Percentiles rank a stretch among this genome's conserved stretches.
These are phyloP conservation scores for Ataeniobius toweri DNA, from an alignment of 2,797 vertebrate species.

Conservation along the genomic window DNA sequence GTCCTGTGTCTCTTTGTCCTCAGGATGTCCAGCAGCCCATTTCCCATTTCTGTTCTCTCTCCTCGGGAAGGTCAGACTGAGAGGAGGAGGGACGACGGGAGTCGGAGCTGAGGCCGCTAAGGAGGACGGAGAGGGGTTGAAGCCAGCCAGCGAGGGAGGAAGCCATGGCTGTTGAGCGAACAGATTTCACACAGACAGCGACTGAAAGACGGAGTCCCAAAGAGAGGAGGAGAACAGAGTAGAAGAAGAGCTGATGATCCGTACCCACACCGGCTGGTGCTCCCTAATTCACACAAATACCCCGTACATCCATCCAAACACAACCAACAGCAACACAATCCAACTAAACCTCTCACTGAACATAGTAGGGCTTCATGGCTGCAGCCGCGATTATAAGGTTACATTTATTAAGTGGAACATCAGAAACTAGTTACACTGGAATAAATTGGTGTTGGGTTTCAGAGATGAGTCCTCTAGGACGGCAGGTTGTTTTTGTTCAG, in stretches of 20 bases:
- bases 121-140: conserved; percentile 38
- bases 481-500: conserved; percentile 22
- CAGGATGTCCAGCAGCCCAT: conserved; percentile 82
- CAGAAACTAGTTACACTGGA: conserved; percentile 19
- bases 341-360: conserved; percentile 28
- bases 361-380: conserved; percentile 27
- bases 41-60: conserved; percentile 80
- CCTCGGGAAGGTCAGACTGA: conserved; percentile 81
- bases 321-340: conserved; percentile 33
- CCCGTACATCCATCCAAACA: conserved; percentile 37
- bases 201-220: conserved; percentile 33
- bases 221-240: conserved; percentile 40
- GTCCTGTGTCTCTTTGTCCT: conserved; percentile 48
- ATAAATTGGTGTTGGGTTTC: conserved; percentile 7
- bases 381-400: conserved; percentile 32
- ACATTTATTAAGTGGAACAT: conserved; percentile 57
- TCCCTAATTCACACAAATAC: conserved; percentile 45
- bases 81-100: conserved; percentile 79
- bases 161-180: conserved; percentile 69
- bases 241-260: conserved; percentile 58
- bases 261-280: conserved; percentile 54
- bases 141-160: conserved; percentile 62
- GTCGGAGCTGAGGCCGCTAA: conserved; percentile 72
- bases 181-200: conserved; percentile 57
- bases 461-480: conserved; percentile 30